Percentiles rank a stretch among this genome's conserved stretches.
Evolutionary conservation across 2,888 invertebrate species (phyloP).

Genomic region (Tigriopus californicus): DNA sequence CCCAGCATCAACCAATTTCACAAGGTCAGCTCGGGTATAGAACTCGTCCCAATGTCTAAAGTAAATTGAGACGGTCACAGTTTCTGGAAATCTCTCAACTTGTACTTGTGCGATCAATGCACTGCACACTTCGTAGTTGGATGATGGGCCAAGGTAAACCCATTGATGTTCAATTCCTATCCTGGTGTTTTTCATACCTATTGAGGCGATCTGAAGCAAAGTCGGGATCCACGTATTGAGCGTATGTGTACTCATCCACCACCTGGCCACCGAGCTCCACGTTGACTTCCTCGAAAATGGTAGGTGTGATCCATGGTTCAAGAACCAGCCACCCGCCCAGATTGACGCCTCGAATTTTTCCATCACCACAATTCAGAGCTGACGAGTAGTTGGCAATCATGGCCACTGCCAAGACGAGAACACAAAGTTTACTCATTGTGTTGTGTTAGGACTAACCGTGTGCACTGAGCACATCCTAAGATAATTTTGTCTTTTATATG

Average conservation of each 20-base stretch:
- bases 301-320: constrained; percentile 9
- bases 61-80: too few species aligned
- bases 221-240: background rate
- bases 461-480: too few species aligned
- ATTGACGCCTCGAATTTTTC: background rate
- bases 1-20: constrained; percentile 19
- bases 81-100: background rate
- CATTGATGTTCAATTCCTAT: background rate
- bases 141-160: too few species aligned
- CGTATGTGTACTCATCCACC: constrained; percentile 7
- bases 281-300: constrained; percentile 7
- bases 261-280: background rate
- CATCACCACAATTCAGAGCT: background rate
- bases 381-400: too few species aligned
- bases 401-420: too few species aligned
- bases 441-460: too few species aligned
- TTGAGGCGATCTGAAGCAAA: background rate
- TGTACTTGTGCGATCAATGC: too few species aligned
- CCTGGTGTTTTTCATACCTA: too few species aligned
- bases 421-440: too few species aligned
- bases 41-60: background rate
- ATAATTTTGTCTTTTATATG: too few species aligned
- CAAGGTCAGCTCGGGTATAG: constrained; percentile 20
- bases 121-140: too few species aligned
- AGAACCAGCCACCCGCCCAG: constrained; percentile 4